phyloP scores from a whole-genome alignment of 2,113 vertebrate genomes.

The Phyllostomus hastatus region DNA sequence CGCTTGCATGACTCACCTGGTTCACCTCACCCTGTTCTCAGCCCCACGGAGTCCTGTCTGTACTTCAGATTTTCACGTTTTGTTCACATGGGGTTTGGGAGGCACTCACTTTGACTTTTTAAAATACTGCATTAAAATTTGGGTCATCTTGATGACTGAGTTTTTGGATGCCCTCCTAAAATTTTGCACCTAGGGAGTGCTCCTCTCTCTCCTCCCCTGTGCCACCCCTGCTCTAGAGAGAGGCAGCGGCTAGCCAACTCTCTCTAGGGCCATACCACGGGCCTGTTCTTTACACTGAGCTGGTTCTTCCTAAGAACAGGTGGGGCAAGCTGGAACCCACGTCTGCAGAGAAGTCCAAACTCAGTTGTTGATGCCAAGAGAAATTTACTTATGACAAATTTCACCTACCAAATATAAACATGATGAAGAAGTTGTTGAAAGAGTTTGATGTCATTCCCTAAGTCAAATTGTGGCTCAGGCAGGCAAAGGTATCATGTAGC shows the following conservation, averaged over 20 bases:
- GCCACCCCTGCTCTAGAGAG: not conserved
- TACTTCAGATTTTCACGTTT: not conserved
- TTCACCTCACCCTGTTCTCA: not conserved
- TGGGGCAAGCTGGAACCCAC: not conserved
- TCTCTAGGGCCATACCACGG: not conserved
- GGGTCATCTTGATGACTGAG: not conserved
- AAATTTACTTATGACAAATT: not conserved
- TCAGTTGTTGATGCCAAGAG: not conserved
- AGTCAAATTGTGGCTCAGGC: not conserved
- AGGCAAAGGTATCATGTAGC: not conserved
- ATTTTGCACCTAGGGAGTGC: not conserved
- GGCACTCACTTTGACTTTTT: not conserved
- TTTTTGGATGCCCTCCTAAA: not conserved
- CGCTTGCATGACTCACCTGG: not conserved
- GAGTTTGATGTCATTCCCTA: not conserved
- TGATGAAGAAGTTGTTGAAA: not conserved
- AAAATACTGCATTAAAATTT: not conserved
- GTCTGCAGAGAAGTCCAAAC: not conserved
- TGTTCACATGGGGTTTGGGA: not conserved
- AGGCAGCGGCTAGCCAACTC: not conserved
- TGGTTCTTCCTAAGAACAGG: not conserved
- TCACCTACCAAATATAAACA: not conserved
- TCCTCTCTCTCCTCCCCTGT: not conserved
- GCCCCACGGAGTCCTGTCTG: not conserved
- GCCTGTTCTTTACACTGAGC: not conserved